A percentile compares a stretch with the other conserved stretches of the same genome.
These are phyloP conservation scores for Pseudonaja textilis DNA, from an alignment of 2,113 vertebrate genomes.

Conservation along the genomic window DNA sequence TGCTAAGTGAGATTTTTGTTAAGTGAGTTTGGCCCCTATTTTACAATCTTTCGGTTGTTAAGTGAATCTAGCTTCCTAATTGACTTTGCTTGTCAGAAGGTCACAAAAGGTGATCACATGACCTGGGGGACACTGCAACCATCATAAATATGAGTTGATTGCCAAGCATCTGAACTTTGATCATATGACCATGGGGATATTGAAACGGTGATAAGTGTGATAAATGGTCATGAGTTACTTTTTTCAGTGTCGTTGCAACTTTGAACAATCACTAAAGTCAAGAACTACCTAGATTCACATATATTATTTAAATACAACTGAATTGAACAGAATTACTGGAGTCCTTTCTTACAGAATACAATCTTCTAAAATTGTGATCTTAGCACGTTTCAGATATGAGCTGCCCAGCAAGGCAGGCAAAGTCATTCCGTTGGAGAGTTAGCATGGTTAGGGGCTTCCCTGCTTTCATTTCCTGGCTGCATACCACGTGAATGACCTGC, in stretches of 20 bases:
- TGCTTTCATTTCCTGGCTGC: neutral
- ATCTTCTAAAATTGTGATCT: neutral
- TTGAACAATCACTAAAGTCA: neutral
- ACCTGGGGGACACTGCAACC: neutral
- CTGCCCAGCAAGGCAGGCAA: no score
- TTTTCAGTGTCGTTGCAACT: neutral
- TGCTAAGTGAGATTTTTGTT: neutral
- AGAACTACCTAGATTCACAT: neutral
- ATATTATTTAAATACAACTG: neutral
- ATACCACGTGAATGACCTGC: constrained; percentile 19
- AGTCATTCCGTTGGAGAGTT: neutral
- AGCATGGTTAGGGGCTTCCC: neutral
- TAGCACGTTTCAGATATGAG: neutral
- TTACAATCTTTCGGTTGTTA: neutral
- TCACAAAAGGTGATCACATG: neutral
- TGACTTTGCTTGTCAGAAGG: neutral
- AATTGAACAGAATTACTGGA: neutral
- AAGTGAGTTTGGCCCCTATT: neutral
- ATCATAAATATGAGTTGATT: neutral
- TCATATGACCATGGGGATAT: neutral
- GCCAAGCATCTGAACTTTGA: neutral
- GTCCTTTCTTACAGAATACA: neutral
- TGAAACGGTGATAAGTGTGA: neutral
- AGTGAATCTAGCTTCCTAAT: neutral
- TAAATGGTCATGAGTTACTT: neutral